Evolutionary conservation across 2,113 vertebrate species (phyloP).

Genomic region (Ageneiosus marmoratus): DNA sequence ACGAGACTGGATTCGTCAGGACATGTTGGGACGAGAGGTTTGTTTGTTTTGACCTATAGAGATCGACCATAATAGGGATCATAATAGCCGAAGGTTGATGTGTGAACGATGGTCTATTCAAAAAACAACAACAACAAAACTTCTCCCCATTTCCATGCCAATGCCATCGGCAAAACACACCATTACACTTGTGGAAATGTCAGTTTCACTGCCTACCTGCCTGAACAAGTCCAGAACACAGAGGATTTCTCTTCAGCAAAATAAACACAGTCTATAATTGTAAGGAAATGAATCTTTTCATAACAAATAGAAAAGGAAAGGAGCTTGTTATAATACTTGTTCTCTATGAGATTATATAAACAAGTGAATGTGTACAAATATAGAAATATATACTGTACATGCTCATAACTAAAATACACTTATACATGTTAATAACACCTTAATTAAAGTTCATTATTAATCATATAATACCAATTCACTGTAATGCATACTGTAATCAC

Average conservation of each 20-base stretch:
- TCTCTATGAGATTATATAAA: too few species aligned
- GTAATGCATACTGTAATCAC: background rate
- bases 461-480: background rate
- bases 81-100: slow-evolving; percentile 28
- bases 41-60: slow-evolving; percentile 11
- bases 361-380: background rate
- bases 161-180: slow-evolving; percentile 32
- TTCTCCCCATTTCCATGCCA: slow-evolving; percentile 49
- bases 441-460: too few species aligned
- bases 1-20: background rate
- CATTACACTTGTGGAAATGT: slow-evolving; percentile 7
- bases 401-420: background rate
- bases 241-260: background rate
- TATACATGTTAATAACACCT: background rate
- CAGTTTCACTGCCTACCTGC: slow-evolving; percentile 24
- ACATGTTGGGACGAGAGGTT: slow-evolving; percentile 31
- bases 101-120: slow-evolving; percentile 45
- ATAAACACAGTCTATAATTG: background rate
- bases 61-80: background rate
- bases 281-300: background rate
- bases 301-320: background rate
- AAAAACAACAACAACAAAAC: background rate
- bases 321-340: background rate
- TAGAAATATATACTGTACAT: background rate
- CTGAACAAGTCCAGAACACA: slow-evolving; percentile 11